Evolutionary conservation across 2,888 invertebrate genomes (phyloP), one percentile per base, ranked within the genome.

Genomic region (Dasysyrphus albostriatus): DNA sequence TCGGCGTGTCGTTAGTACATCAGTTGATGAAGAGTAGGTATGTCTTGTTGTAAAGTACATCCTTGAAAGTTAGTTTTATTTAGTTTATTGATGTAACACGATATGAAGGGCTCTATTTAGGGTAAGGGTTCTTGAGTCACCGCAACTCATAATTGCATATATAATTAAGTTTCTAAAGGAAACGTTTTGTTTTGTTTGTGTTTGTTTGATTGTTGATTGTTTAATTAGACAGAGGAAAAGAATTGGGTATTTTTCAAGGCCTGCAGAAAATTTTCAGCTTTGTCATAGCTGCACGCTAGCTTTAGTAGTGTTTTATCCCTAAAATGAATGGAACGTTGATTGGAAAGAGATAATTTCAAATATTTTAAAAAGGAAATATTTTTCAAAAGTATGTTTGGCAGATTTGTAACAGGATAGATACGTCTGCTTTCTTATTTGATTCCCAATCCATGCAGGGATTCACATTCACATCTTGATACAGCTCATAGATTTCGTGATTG

Each of bases 41-140:
- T 47, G 47, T 19, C 16, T 4, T 49, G 4, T 19, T 19, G 16
- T 47, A 9, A 7, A n/a, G 44, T 16, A 49, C 54, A 85, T 82
- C 85, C 85, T 85, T 85, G 82, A 82, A 85, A 85, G 82, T 82
- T 78, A 56, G 51, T 47, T 69, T 54, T 77, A 37, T 84, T 65
- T 82, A 67, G 47, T 77, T 85, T 82, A 85, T 85, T 82, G 69
- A 85, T 73, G 63, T 44, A 47, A 47, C 47, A 32, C 16, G 32
- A 47, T 49, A 44, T 9, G 4, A 65, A 29, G 63, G 42, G 61
- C 19, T n/a, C 7, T 29, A 3, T 34, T 37, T 34, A 14, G 67
- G 8, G 37, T 24, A 37, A n/a, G 69, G 51, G 19, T 16, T 10
- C 47, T 51, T 14, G 24, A 63, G 37, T 44, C 34, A 3, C n/a